Base-by-base conservation (phyloP, 2,797 vertebrate species). In the Alcedo quadribrachys region DNA sequence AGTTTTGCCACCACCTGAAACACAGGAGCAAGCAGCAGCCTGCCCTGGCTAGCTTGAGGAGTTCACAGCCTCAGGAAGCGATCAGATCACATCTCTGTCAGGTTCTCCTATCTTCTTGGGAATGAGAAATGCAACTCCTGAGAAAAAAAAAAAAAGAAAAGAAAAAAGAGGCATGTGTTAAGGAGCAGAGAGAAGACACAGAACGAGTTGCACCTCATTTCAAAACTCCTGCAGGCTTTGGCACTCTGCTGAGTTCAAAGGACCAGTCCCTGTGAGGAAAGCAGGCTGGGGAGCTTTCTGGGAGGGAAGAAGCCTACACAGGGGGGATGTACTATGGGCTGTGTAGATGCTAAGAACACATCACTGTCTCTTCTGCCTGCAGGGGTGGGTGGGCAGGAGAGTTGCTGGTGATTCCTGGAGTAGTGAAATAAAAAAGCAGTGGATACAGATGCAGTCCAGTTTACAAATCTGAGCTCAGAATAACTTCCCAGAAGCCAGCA, bases 61-160 rank as follows among this genome's bases (percentile, higher is more conserved):
- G 92, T 73, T 94, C 22, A 57, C 61, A 90, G 91, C 87, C 75
- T 84, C 15, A 5, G 50, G 61, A 92, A n/a, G 46, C 27, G 65
- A 86, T 93, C 76, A 71, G 75, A 88, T 93, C 83, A 27, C 68
- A 80, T 92, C 77, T 79, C 70, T 65, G 57, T 83, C 42, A 84
- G 57, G 61, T 85, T 91, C 45, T 84, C 45, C 43, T 79, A 20
- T 70, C 45, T 51, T 80, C 85, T 54, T 75, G 83, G 79, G 78
- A 91, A 73, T 40, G 33, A 91, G 71, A 88, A 90, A 33, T 75
- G 37, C 43, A 75, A 51, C 11, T 94, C 33, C 58, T 62, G 60
- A 68, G 63, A 46, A 71, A 17, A 43, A 66, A 25, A 22, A 27
- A 27, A 25, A 21, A 22, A 37, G 33, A 21, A 57, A 65, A 68